Conservation (phyloP, 2,113 vertebrate genomes). For the Toxostoma redivivum region DNA sequence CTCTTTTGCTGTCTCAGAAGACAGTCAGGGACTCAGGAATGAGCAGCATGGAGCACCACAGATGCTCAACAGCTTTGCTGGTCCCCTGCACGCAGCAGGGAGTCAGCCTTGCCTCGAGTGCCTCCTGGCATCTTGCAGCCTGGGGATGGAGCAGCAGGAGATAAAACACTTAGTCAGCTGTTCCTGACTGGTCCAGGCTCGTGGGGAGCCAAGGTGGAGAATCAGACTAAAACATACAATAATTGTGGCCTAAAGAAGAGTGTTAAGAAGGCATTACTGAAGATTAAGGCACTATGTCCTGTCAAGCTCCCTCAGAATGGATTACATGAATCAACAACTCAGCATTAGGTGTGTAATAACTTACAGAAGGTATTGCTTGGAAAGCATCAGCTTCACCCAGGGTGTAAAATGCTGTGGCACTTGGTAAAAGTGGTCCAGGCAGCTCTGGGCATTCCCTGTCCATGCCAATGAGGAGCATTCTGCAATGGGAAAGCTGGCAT, state of each 20-base stretch:
- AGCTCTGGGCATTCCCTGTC: background rate
- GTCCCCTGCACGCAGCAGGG: background rate
- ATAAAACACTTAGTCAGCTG: background rate
- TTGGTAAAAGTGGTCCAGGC: background rate
- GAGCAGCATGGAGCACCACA: background rate
- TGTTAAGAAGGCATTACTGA: background rate
- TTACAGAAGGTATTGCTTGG: background rate
- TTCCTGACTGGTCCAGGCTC: slow-evolving; percentile 13
- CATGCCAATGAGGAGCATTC: background rate
- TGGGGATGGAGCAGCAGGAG: slow-evolving; percentile 16
- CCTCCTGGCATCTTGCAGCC: background rate
- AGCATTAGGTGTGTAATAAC: background rate
- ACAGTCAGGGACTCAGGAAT: background rate
- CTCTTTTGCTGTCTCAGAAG: slow-evolving; percentile 13
- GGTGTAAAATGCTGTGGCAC: rapidly evolving
- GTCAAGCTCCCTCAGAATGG: background rate
- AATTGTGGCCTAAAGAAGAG: background rate
- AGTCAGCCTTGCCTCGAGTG: background rate
- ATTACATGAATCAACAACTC: background rate
- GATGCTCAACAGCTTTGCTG: background rate
- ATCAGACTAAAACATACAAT: background rate
- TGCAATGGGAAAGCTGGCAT: background rate
- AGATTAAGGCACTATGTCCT: background rate
- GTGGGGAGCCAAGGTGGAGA: background rate
- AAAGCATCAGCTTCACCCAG: background rate